Percentiles rank a stretch among this genome's conserved stretches.
Evolutionary conservation across 2,113 vertebrate species (phyloP).

Genomic region (Semicossyphus pulcher): DNA sequence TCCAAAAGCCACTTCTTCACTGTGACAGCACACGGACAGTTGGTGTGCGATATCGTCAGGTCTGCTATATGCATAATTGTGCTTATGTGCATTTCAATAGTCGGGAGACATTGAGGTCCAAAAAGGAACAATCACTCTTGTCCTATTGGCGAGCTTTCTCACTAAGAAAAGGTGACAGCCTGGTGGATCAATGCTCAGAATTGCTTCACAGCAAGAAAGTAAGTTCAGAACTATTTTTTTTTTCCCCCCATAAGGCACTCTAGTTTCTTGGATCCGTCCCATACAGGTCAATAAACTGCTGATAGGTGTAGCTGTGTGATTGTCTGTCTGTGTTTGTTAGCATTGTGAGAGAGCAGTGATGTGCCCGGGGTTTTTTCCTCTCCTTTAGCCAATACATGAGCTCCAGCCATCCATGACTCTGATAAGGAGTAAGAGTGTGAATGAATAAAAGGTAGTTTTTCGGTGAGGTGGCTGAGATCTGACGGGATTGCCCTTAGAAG

Average conservation of each 20-base stretch:
- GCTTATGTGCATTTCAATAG: constrained; percentile 4
- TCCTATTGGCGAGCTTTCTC: constrained; percentile 10
- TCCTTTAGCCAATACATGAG: not conserved
- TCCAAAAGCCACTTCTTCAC: not conserved
- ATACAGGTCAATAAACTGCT: constrained; percentile 42
- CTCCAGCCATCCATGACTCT: constrained; percentile 5
- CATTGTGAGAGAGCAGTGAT: constrained; percentile 27
- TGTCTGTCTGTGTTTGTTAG: constrained; percentile 34
- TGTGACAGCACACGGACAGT: not conserved
- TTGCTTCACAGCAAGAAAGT: constrained; percentile 32
- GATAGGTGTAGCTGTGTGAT: constrained; percentile 34
- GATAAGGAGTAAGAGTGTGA: not conserved
- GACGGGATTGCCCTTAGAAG: not conserved
- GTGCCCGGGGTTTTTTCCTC: constrained; percentile 3
- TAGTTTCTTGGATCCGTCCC: not conserved
- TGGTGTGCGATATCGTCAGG: not conserved
- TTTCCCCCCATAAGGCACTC: not conserved
- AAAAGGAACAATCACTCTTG: constrained; percentile 14
- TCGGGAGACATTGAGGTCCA: constrained; percentile 14
- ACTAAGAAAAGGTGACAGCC: constrained; percentile 24
- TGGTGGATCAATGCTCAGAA: constrained; percentile 31
- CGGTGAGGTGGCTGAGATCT: not conserved
- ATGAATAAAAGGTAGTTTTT: constrained; percentile 2
- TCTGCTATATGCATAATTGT: not conserved
- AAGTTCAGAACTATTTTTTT: constrained; percentile 31